Conservation (phyloP, 2,113 vertebrate genomes). For the Sula dactylatra region DNA sequence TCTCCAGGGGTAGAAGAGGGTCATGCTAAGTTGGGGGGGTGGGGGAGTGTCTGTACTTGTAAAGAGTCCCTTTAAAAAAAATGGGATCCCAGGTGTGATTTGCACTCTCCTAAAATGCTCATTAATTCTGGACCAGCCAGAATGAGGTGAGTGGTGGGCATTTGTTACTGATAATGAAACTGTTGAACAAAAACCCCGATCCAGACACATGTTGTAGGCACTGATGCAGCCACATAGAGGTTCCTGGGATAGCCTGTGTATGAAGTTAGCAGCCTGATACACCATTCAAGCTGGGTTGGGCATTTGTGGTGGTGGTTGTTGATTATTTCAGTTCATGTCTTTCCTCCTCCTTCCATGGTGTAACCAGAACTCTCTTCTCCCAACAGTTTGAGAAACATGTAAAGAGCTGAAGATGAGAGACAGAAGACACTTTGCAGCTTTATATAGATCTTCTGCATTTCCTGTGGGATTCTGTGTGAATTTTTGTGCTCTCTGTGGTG, state of each 20-base stretch:
- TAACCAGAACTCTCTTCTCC: background rate
- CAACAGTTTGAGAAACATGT: background rate
- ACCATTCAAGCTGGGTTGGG: background rate
- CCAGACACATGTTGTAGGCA: fast-evolving
- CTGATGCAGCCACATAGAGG: background rate
- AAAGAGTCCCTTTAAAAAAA: background rate
- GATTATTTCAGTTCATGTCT: background rate
- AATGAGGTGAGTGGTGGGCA: background rate
- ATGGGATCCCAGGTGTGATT: background rate
- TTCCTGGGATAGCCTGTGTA: fast-evolving
- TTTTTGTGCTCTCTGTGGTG: background rate
- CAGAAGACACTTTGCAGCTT: background rate
- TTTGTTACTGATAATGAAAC: background rate
- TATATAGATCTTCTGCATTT: background rate
- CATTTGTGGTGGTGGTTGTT: background rate
- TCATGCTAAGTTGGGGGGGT: background rate
- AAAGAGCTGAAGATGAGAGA: background rate
- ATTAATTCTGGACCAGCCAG: background rate
- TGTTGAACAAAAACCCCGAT: fast-evolving
- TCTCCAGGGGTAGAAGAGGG: background rate
- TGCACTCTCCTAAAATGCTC: background rate
- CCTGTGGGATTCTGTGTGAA: background rate
- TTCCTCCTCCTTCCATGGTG: background rate
- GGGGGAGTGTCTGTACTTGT: background rate
- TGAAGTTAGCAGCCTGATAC: background rate